These are phyloP conservation scores for Pelmatolapia mariae DNA, from an alignment of 2,113 vertebrate species.

Conservation along the genomic window DNA sequence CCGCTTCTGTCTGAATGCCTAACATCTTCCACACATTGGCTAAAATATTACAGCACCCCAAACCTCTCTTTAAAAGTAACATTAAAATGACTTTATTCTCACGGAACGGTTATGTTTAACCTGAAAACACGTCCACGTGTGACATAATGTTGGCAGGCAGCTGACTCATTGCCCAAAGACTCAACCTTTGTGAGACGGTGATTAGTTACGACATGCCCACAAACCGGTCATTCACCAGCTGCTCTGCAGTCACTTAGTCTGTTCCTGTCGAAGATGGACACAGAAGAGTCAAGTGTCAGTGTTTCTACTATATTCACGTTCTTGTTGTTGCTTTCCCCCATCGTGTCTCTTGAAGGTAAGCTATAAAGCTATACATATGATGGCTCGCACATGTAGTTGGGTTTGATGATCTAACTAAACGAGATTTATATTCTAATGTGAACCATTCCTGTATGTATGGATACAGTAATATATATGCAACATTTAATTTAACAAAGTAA, in stretches of 20 bases:
- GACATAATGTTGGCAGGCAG: neutral
- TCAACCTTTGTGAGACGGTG: rapidly evolving
- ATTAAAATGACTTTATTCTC: neutral
- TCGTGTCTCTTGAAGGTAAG: neutral
- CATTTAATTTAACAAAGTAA: neutral
- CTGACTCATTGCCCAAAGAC: neutral
- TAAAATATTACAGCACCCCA: neutral
- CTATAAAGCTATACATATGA: neutral
- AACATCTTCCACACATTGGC: neutral
- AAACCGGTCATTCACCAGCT: neutral
- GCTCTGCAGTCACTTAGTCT: neutral
- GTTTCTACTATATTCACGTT: neutral
- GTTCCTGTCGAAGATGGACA: neutral
- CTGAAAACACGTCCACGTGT: neutral
- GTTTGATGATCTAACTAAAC: neutral
- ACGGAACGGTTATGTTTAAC: neutral
- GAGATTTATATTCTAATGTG: neutral
- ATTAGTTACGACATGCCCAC: rapidly evolving
- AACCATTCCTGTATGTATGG: neutral
- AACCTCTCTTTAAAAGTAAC: neutral
- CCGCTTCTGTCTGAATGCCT: rapidly evolving
- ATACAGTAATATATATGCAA: neutral
- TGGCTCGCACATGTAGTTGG: neutral
- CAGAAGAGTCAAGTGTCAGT: neutral
- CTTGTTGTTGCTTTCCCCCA: neutral